A percentile compares a stretch with the other conserved stretches of the same genome.
These are phyloP conservation scores for Mizuhopecten yessoensis DNA, from an alignment of 1,140 invertebrate genomes.

Conservation along the genomic window DNA sequence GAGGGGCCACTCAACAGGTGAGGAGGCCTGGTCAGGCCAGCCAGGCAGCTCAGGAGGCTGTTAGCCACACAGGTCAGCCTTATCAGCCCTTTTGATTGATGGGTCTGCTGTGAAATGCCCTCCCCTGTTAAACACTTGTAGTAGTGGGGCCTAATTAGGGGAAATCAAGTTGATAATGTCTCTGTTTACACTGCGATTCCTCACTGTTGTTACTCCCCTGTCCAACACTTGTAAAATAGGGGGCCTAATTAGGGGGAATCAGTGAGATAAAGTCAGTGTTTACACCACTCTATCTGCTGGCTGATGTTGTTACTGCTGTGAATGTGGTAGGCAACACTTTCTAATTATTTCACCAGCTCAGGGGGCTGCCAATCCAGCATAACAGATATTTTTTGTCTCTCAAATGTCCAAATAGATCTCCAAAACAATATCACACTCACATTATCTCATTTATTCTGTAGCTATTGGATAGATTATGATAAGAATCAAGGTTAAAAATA, in stretches of 20 bases:
- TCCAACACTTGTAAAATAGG: not conserved
- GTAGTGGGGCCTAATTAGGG: constrained; percentile 17
- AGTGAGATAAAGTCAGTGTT: not conserved
- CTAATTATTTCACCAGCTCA: constrained; percentile 27
- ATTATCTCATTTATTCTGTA: not conserved
- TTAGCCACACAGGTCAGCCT: not conserved
- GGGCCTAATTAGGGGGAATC: constrained; percentile 24
- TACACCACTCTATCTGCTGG: not conserved
- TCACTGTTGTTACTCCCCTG: constrained; percentile 9
- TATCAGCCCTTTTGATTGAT: not conserved
- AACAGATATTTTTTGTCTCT: not conserved
- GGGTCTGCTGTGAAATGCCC: constrained; percentile 30
- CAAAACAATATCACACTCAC: not conserved
- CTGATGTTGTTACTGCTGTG: constrained; percentile 11
- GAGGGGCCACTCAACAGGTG: not conserved
- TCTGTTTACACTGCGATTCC: not conserved
- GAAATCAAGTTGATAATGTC: constrained; percentile 34
- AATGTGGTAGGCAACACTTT: constrained; percentile 26
- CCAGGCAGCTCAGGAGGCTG: not conserved
- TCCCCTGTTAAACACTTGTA: constrained; percentile 38
- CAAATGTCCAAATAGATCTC: not conserved
- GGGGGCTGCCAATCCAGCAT: not conserved
- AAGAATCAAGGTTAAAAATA: not conserved
- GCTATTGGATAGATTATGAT: constrained; percentile 8
- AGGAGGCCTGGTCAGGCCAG: not conserved